These are phyloP conservation scores for Petrocephalus schoutedeni DNA, from an alignment of 2,797 vertebrate genomes.

Conservation along the genomic window DNA sequence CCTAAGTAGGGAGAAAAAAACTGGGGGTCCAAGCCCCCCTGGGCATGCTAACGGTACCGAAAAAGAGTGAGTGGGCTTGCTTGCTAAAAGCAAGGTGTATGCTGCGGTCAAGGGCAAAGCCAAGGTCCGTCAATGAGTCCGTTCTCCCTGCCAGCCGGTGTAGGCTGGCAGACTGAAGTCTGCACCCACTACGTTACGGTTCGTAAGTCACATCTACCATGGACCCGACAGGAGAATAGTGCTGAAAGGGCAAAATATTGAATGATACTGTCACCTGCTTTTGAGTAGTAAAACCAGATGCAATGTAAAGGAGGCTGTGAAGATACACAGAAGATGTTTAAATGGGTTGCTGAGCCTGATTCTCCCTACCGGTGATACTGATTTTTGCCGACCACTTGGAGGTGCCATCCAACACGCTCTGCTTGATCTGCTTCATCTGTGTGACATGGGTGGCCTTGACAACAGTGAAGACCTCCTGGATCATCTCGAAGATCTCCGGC, in stretches of 20 bases:
- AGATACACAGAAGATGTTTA: not conserved
- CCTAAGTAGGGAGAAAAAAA: not conserved
- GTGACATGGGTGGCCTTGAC: conserved; percentile 81
- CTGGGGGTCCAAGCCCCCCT: not conserved
- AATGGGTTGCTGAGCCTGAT: not conserved
- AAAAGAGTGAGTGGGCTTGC: not conserved
- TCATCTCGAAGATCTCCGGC: conserved; percentile 97
- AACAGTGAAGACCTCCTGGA: conserved; percentile 87
- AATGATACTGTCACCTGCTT: not conserved
- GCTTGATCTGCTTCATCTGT: conserved; percentile 97
- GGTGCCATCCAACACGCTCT: conserved; percentile 94
- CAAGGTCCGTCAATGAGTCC: not conserved
- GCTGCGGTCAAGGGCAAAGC: not conserved
- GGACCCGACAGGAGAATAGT: not conserved
- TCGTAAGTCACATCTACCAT: not conserved
- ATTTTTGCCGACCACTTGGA: conserved; percentile 99
- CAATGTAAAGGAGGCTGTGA: not conserved
- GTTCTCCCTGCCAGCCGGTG: not conserved
- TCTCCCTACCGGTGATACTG: conserved; percentile 86
- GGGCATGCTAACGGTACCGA: not conserved
- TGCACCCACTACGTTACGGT: not conserved
- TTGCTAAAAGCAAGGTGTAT: not conserved
- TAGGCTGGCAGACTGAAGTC: not conserved
- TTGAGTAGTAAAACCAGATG: not conserved
- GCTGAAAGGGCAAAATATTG: not conserved